Base-by-base conservation (phyloP, 2,888 invertebrate genomes). In the Caenorhabditis sp. region DNA sequence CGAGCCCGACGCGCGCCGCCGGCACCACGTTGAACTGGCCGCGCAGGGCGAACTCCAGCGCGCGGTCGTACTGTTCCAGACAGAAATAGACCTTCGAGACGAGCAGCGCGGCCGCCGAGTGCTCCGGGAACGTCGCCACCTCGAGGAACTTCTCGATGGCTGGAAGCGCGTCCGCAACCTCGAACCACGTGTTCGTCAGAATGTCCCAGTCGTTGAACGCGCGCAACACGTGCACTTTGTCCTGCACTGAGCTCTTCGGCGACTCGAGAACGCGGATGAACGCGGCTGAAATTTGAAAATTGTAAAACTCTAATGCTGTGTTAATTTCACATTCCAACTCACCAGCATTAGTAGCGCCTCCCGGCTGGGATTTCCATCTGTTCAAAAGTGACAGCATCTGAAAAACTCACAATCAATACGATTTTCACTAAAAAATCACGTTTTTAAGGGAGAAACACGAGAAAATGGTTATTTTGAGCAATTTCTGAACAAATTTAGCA, bases 361-460 rank as follows among this genome's bases (percentile, higher is more conserved):
- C 72, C 41, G 45, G 56, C 15, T 55, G 66, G 13, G 39, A 45
- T 48, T 61, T 75, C 80, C 80, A 80, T 50, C 75, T 59, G 35
- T 80, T 80, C 46, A 80, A 43, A 62, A 80, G 68, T 27, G 78
- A 55, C 52, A 75, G 59, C 80, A 80, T 80, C 63, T 73, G 71
- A 53, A 77, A 72, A 2, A 70, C 43, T n/a, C n/a, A n/a, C n/a
- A n/a, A n/a, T n/a, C n/a, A n/a, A n/a, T n/a, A n/a, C n/a, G n/a
- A n/a, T n/a, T n/a, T n/a, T n/a, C n/a, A n/a, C n/a, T n/a, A n/a
- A n/a, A n/a, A n/a, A n/a, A n/a, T n/a, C n/a, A n/a, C n/a, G n/a
- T n/a, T n/a, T n/a, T n/a, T n/a, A n/a, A n/a, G n/a, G n/a, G n/a
- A n/a, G n/a, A n/a, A n/a, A n/a, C n/a, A n/a, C n/a, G n/a, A n/a